A percentile compares a stretch with the other conserved stretches of the same genome.
Conservation (phyloP, 2,888 invertebrate species). For the Melanargia galathea region DNA sequence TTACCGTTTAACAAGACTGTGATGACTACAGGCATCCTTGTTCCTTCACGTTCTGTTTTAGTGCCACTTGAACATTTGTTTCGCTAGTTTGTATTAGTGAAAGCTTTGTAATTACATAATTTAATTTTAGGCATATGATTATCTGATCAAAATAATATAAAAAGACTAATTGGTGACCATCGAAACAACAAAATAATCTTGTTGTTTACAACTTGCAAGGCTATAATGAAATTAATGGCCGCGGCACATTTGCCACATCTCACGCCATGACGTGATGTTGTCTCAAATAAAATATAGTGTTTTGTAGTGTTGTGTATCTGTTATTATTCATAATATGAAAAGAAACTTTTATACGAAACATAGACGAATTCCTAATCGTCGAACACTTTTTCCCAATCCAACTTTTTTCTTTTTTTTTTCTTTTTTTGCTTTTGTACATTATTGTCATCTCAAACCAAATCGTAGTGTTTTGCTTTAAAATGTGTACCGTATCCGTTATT, state of each 20-base stretch:
- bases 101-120: not conserved
- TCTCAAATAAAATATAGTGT: too few species aligned
- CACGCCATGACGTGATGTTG: not conserved
- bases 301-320: too few species aligned
- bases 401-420: too few species aligned
- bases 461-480: not conserved
- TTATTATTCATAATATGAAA: too few species aligned
- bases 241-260: not conserved
- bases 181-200: not conserved
- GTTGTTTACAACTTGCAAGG: not conserved
- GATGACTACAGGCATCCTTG: conserved; percentile 30
- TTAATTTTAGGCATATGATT: not conserved
- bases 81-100: not conserved
- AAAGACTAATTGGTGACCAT: not conserved
- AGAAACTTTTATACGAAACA: too few species aligned
- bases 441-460: not conserved
- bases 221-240: not conserved
- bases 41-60: conserved; percentile 12
- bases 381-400: too few species aligned
- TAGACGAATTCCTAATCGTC: too few species aligned
- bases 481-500: not conserved
- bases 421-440: too few species aligned
- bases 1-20: conserved; percentile 37
- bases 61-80: not conserved
- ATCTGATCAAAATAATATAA: not conserved